These are phyloP conservation scores for Chelonoidis abingdonii DNA, from an alignment of 2,113 vertebrate genomes.

Conservation along the genomic window DNA sequence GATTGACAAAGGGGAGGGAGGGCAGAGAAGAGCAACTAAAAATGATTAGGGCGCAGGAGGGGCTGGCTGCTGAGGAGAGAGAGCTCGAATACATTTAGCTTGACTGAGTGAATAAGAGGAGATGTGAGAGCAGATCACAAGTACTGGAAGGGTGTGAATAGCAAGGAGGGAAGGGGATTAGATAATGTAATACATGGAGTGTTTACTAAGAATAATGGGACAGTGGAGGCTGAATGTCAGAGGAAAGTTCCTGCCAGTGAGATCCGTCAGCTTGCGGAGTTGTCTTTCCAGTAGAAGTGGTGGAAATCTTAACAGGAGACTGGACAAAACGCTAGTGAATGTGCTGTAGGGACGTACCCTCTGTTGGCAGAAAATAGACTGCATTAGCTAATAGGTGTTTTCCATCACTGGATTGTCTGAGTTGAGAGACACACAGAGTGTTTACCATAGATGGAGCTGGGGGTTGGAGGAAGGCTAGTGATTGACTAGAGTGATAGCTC, in stretches of 20 bases:
- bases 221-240: neutral
- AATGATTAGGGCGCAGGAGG: neutral
- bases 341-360: neutral
- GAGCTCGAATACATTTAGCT: neutral
- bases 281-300: neutral
- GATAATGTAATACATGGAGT: neutral
- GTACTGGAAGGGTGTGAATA: neutral
- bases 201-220: neutral
- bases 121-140: neutral
- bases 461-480: neutral
- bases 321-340: neutral
- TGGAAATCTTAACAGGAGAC: neutral
- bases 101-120: neutral
- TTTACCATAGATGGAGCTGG: neutral
- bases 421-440: neutral
- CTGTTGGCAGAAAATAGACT: accelerated
- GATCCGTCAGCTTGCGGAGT: neutral
- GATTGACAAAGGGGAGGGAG: neutral
- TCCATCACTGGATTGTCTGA: neutral
- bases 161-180: neutral
- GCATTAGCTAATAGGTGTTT: accelerated
- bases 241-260: neutral
- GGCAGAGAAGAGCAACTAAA: neutral
- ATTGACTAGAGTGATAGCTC: neutral
- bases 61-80: neutral